Evolutionary conservation across 2,888 invertebrate genomes (phyloP).

Genomic region (Rhodophaea formosa): DNA sequence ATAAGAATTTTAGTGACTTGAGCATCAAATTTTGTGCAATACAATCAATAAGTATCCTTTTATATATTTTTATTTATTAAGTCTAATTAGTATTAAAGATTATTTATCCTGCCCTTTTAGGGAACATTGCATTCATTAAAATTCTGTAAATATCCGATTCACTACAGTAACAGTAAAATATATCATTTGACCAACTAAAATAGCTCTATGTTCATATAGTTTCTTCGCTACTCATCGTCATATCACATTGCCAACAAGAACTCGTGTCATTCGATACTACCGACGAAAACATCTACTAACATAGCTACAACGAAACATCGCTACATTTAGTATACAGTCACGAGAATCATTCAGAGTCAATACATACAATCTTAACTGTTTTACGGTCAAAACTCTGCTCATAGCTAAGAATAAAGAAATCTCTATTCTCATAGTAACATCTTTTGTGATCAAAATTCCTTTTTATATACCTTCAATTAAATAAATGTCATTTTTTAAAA

Average conservation of each 20-base stretch:
- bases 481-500: too few species aligned
- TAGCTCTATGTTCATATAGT: slow-evolving; percentile 16
- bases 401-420: too few species aligned
- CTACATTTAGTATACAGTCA: neutral
- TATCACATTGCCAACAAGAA: slow-evolving; percentile 44
- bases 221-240: slow-evolving; percentile 38
- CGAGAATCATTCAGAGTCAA: neutral
- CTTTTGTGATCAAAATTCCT: too few species aligned
- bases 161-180: slow-evolving; percentile 17
- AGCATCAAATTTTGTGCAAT: slow-evolving; percentile 49
- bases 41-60: slow-evolving; percentile 20
- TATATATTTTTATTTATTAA: neutral
- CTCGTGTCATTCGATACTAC: slow-evolving; percentile 29
- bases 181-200: slow-evolving; percentile 8
- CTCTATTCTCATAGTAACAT: too few species aligned
- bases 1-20: slow-evolving; percentile 36
- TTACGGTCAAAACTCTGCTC: too few species aligned
- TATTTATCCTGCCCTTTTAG: slow-evolving; percentile 5
- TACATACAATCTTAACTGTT: neutral
- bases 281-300: slow-evolving; percentile 38
- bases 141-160: slow-evolving; percentile 20
- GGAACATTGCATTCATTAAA: slow-evolving; percentile 19
- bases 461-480: too few species aligned
- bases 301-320: slow-evolving; percentile 27
- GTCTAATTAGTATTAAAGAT: neutral